Evolutionary conservation across 2,888 invertebrate genomes (phyloP).

Genomic region (Chelonus formosanus): DNA sequence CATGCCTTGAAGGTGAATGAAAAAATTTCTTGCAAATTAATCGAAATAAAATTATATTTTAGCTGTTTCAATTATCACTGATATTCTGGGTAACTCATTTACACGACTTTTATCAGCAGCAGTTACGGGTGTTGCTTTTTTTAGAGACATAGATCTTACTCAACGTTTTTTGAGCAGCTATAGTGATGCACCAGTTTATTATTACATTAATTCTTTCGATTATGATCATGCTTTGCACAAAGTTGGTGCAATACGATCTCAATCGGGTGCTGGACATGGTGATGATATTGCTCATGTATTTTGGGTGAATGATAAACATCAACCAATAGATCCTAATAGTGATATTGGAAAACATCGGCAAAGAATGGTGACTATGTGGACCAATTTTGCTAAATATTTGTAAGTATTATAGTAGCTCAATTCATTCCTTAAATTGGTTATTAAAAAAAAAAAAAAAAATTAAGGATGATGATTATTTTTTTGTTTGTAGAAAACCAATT

Average conservation of each 20-base stretch:
- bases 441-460: too few relatives aligned
- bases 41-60: too few relatives aligned
- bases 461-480: too few relatives aligned
- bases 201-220: constrained; percentile 17
- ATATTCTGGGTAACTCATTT: too few relatives aligned
- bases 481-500: too few relatives aligned
- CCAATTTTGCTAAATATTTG: not conserved
- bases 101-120: too few relatives aligned
- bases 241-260: not conserved
- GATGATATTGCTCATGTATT: constrained; percentile 8
- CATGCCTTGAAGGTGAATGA: too few relatives aligned
- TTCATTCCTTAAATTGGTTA: too few relatives aligned
- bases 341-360: not conserved
- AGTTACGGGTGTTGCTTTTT: not conserved
- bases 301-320: not conserved
- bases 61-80: too few relatives aligned
- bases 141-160: not conserved
- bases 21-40: too few relatives aligned
- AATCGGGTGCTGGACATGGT: not conserved
- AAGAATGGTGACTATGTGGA: constrained; percentile 1
- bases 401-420: not conserved
- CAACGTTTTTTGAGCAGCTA: not conserved
- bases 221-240: not conserved
- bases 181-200: not conserved
- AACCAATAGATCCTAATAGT: not conserved